Evolutionary conservation across 1,140 invertebrate genomes (phyloP).

Genomic region (Mya arenaria): DNA sequence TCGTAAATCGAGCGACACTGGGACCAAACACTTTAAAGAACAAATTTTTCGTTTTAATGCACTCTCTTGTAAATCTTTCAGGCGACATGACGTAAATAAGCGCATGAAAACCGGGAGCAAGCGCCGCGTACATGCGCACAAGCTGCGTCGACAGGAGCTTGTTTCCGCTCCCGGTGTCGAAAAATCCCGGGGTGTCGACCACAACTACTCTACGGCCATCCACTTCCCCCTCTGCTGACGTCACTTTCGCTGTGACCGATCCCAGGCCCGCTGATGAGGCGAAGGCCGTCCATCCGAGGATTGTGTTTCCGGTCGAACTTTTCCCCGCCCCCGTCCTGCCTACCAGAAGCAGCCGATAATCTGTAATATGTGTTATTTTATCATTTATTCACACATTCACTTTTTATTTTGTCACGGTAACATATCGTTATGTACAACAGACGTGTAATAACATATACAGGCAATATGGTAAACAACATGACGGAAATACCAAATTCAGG

Average conservation of each 20-base stretch:
- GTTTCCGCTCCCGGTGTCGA: constrained; percentile 38
- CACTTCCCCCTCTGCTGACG: constrained; percentile 13
- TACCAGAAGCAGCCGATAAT: constrained; percentile 49
- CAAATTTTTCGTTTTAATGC: constrained; percentile 15
- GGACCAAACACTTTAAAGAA: constrained; percentile 54
- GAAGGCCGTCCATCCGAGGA: constrained; percentile 41
- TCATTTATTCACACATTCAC: too few relatives aligned
- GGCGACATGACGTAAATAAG: constrained; percentile 41
- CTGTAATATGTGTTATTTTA: too few relatives aligned
- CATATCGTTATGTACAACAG: too few relatives aligned
- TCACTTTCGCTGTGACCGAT: constrained; percentile 11
- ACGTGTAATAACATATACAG: too few relatives aligned
- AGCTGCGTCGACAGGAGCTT: constrained; percentile 16
- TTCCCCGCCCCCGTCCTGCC: constrained; percentile 59
- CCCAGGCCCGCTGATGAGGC: neutral
- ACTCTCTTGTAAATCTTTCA: constrained; percentile 43
- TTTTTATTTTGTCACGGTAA: too few relatives aligned
- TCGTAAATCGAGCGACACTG: constrained; percentile 21
- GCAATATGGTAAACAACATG: too few relatives aligned
- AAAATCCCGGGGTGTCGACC: constrained; percentile 55
- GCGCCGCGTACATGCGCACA: constrained; percentile 14
- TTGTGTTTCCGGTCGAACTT: constrained; percentile 57
- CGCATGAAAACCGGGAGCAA: constrained; percentile 55
- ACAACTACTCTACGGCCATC: constrained; percentile 44
- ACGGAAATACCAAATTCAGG: too few relatives aligned